Percentiles rank a stretch among this genome's conserved stretches.
Conservation (phyloP, 2,113 vertebrate species). For the Smithornis capensis region DNA sequence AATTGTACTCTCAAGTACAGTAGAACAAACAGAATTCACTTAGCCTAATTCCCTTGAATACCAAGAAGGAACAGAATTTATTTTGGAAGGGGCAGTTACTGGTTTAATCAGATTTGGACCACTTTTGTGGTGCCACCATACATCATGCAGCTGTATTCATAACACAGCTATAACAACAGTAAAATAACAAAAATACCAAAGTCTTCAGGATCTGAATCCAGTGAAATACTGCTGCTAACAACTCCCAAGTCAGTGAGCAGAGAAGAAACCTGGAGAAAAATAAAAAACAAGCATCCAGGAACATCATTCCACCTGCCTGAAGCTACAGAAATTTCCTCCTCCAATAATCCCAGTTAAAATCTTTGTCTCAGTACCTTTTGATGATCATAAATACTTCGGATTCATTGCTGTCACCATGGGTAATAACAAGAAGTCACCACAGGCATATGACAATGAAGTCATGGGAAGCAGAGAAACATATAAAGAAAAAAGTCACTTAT, state of each 20-base stretch:
- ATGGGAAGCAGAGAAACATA: conserved; percentile 10
- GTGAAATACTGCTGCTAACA: not conserved
- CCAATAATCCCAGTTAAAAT: not conserved
- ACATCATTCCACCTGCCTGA: not conserved
- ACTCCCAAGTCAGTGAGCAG: not conserved
- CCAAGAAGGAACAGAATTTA: not conserved
- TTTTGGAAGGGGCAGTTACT: not conserved
- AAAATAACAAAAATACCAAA: not conserved
- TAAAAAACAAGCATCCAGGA: not conserved
- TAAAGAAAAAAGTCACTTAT: conserved; percentile 13
- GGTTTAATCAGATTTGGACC: not conserved
- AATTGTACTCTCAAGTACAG: not conserved
- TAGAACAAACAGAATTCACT: not conserved
- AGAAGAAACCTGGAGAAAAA: not conserved
- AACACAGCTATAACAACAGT: not conserved
- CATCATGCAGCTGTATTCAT: not conserved
- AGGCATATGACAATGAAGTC: not conserved
- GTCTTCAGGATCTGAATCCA: not conserved
- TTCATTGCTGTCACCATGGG: not conserved
- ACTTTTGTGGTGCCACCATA: not conserved
- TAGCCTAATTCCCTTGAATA: not conserved
- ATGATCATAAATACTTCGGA: not conserved
- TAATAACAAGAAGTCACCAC: not conserved
- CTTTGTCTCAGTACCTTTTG: not conserved
- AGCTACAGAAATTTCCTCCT: not conserved